Base-by-base conservation (phyloP, 2,113 vertebrate genomes). In the Grammomys dolichurus region DNA sequence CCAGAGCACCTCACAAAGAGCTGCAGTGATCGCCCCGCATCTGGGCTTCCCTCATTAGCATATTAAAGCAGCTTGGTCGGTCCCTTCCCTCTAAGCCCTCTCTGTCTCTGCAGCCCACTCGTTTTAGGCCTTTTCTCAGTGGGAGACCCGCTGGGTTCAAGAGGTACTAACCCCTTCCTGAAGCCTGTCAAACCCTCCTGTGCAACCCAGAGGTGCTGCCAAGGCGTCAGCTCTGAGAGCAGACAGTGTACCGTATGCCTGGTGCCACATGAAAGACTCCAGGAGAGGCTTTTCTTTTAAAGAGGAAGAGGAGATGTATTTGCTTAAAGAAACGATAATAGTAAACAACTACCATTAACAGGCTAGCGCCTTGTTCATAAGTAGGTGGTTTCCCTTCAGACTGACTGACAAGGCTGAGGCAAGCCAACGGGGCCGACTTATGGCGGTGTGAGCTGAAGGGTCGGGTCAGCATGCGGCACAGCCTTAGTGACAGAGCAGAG, bases 41-140 rank as follows among this genome's bases (percentile, higher is more conserved):
- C 98, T 98, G 98, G 98, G 98, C 98, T 98, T 96, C 97, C 97
- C 97, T 98, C 97, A 98, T 98, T 98, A 98, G 98, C 98, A 99
- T 98, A 99, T 98, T 98, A 99, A 99, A 99, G 98, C 98, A 95
- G 97, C 98, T 98, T 98, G 98, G 98, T 98, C 98, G 98, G 98
- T 98, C 98, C 98, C 98, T 98, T 97, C 97, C 95, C 97, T 98
- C 98, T 97, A 98, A 98, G 97, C 98, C 48, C 40, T 93, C 98
- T 99, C 98, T 98, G 98, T 98, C 98, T 97, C 51, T 91, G 75
- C 96, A 91, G 92, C 89, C 90, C 69, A 96, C 97, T 98, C 98
- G 98, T 98, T 99, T 98, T 97, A 98, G 93, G 95, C 91, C 36
- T 82, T 87, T 17, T 85, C 96, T 98, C 96, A 31, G 97, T 98